phyloP scores from a whole-genome alignment of 1,140 invertebrate species.

The Drosophila takahashii region DNA sequence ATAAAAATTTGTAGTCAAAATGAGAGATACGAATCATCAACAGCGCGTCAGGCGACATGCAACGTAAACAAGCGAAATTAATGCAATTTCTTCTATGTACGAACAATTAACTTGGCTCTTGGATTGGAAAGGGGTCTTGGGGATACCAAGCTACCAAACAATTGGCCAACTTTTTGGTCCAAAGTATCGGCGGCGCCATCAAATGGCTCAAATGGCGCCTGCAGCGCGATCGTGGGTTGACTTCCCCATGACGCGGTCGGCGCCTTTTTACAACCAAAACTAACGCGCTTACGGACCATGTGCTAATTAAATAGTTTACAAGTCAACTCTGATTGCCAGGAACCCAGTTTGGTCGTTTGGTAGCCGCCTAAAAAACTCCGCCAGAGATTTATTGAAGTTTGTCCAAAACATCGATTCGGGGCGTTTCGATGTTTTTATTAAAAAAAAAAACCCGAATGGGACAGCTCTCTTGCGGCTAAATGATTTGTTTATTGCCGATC shows the following conservation, averaged over 20 bases:
- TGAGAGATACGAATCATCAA: conserved; percentile 55
- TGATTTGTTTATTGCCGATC: conserved; percentile 74
- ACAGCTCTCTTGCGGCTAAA: conserved; percentile 50
- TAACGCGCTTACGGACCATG: conserved; percentile 70
- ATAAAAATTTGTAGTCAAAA: conserved; percentile 74
- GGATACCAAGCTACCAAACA: conserved; percentile 20
- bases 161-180: conserved; percentile 27
- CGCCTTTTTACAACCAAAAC: conserved; percentile 80
- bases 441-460: conserved; percentile 48
- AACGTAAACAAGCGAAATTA: conserved; percentile 77
- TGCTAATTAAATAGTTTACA: conserved; percentile 82
- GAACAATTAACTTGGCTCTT: conserved; percentile 63
- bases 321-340: conserved; percentile 72
- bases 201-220: conserved; percentile 70
- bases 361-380: conserved; percentile 3
- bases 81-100: conserved; percentile 67
- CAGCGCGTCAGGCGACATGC: conserved; percentile 51
- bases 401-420: conserved; percentile 33
- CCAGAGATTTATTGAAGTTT: conserved; percentile 57
- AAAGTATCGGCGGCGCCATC: conserved; percentile 69
- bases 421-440: conserved; percentile 32
- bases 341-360: conserved; percentile 36
- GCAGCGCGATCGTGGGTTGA: conserved; percentile 60
- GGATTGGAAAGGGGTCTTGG: conserved; percentile 10
- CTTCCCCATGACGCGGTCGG: conserved; percentile 57